Evolutionary conservation across 2,888 invertebrate species (phyloP).

Genomic region (Selenia dentaria): DNA sequence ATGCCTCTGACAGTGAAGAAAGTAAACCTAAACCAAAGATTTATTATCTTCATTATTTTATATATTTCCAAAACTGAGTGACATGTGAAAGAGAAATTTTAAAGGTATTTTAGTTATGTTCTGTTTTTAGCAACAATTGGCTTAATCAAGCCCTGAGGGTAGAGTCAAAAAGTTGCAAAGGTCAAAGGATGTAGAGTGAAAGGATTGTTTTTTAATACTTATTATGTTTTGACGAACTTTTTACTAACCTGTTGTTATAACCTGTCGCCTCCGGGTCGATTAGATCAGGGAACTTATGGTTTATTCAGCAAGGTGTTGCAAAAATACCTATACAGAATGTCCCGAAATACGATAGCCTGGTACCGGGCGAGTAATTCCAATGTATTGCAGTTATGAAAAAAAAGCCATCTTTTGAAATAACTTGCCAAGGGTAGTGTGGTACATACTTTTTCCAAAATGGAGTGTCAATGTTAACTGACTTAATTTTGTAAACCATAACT

Average conservation of each 20-base stretch:
- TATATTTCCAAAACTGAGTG: neutral
- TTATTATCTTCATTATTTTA: conserved; percentile 4
- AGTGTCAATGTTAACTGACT: no score
- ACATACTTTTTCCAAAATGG: no score
- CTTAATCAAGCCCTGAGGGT: conserved; percentile 6
- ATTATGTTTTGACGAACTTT: no score
- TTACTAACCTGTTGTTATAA: conserved; percentile 8
- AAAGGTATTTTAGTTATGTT: no score
- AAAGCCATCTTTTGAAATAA: no score
- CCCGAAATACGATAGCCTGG: no score
- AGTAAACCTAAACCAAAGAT: conserved; percentile 3
- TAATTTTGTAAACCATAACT: no score
- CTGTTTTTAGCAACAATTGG: conserved; percentile 6
- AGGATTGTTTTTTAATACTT: no score
- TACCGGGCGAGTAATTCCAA: no score
- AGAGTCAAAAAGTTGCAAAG: conserved; percentile 2
- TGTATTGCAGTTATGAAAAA: no score
- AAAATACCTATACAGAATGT: no score
- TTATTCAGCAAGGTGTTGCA: conserved; percentile 6
- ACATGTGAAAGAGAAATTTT: conserved; percentile 5
- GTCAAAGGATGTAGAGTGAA: conserved; percentile 12
- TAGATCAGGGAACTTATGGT: conserved; percentile 6
- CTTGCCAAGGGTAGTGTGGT: no score
- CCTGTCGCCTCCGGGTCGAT: conserved; percentile 12
- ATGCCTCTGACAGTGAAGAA: conserved; percentile 4